Percentiles rank a stretch among this genome's conserved stretches.
Evolutionary conservation across 2,888 invertebrate species (phyloP).

Genomic region (Agrotis clavis): DNA sequence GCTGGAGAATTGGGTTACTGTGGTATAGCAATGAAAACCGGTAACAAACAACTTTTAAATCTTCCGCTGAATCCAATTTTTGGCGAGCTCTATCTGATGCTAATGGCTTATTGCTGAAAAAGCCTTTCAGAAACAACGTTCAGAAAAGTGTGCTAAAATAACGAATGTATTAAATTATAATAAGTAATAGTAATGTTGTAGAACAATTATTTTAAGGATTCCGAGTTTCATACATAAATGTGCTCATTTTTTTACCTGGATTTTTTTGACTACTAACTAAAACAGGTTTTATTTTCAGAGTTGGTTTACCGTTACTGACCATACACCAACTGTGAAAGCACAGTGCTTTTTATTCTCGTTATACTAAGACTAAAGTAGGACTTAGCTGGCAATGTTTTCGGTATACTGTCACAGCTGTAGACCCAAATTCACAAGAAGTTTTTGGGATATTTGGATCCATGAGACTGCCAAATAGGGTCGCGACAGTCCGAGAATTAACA

Average conservation of each 20-base stretch:
- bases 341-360: no score
- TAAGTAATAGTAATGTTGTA: background rate
- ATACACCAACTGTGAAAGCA: no score
- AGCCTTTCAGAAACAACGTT: background rate
- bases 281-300: no score
- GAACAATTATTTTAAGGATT: background rate
- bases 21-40: slow-evolving; percentile 30
- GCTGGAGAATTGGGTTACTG: slow-evolving; percentile 57
- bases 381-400: no score
- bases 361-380: no score
- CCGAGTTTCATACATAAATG: background rate
- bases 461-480: no score
- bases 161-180: background rate
- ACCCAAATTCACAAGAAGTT: no score
- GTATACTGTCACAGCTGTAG: no score
- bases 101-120: background rate
- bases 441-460: no score
- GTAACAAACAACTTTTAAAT: slow-evolving; percentile 43
- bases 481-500: no score
- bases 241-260: background rate
- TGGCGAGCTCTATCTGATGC: background rate
- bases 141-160: background rate
- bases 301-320: no score
- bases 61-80: slow-evolving; percentile 21
- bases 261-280: no score